phyloP scores from a whole-genome alignment of 2,113 vertebrate genomes.

The Acanthisitta chloris region DNA sequence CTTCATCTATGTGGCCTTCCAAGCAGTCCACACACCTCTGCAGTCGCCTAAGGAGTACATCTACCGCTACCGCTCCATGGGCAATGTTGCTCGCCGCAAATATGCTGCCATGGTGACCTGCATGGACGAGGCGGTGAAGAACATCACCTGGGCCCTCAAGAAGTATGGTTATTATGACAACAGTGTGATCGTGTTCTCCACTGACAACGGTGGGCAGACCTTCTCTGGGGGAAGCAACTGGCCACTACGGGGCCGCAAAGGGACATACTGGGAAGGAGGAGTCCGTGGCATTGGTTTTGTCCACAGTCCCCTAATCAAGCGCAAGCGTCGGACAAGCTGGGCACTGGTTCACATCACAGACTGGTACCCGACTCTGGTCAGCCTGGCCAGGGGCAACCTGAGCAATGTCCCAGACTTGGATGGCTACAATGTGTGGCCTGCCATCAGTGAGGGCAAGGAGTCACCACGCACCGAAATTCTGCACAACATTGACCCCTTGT shows the following conservation, averaged over 20 bases:
- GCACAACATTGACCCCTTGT: slow-evolving; percentile 95
- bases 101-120: slow-evolving; percentile 95
- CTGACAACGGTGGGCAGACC: slow-evolving; percentile 94
- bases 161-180: slow-evolving; percentile 95
- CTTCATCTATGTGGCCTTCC: slow-evolving; percentile 95
- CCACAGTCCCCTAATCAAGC: slow-evolving; percentile 91
- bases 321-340: slow-evolving; percentile 83
- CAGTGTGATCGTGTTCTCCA: slow-evolving; percentile 92
- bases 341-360: slow-evolving; percentile 93
- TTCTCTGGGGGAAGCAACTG: slow-evolving; percentile 95
- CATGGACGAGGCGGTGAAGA: slow-evolving; percentile 92
- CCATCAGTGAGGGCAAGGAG: slow-evolving; percentile 89
- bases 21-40: slow-evolving; percentile 92
- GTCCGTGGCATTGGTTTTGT: slow-evolving; percentile 92
- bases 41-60: slow-evolving; percentile 93
- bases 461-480: slow-evolving; percentile 91
- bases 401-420: slow-evolving; percentile 82
- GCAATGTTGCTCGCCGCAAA: slow-evolving; percentile 88
- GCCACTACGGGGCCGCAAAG: slow-evolving; percentile 94
- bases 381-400: slow-evolving; percentile 85
- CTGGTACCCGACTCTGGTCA: slow-evolving; percentile 94
- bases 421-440: slow-evolving; percentile 88
- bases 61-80: slow-evolving; percentile 87
- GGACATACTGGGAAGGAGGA: slow-evolving; percentile 97
- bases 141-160: slow-evolving; percentile 92